Evolutionary conservation across 1,140 invertebrate species (phyloP), one percentile per base, ranked within the genome.

Genomic region (Hyphantria cunea): DNA sequence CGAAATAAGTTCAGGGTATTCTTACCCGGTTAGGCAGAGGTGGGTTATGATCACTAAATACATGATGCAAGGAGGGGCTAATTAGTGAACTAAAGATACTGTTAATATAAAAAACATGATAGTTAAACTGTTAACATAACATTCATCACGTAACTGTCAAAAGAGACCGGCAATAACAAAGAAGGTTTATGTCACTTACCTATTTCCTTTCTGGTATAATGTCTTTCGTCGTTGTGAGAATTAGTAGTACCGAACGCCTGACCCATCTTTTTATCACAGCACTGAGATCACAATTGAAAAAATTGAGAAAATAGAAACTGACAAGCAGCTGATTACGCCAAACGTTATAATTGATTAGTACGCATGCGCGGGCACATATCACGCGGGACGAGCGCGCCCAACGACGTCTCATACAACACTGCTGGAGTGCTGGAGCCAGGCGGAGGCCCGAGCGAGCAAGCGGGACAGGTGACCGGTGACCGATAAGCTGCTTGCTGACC

Each of bases 161-260:
- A 8, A 10, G 1, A 25, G 2, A 25, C 45, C 55, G 54, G 63
- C 64, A 66, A 70, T 62, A 70, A 60, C 56, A 60, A 64, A 52
- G 17, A 58, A 60, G 12, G 45, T 31, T n/a, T n/a, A 56, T 47
- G 45, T 37, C 12, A 61, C 64, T 37, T 68, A 89, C 86, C 86
- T 50, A 89, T 84, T 67, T 89, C 84, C 64, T 89, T 89, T 58
- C 81, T 84, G 39, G 73, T 66, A 64, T 83, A 83, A 63, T 86
- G 82, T 52, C 84, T 60, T 58, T 89, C 78, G 11, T 76, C 76
- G 41, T 78, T 78, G 70, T 88, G 82, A 13, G 84, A 84, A 48
- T 81, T 85, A n/a, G 74, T 76, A 11, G 84, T 86, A 25, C 86
- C 86, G 64, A 89, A 89, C 33, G 82, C 74, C 60, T 89, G 86